Evolutionary conservation across 2,797 vertebrate species (phyloP).

Genomic region (Mastacembelus armatus): DNA sequence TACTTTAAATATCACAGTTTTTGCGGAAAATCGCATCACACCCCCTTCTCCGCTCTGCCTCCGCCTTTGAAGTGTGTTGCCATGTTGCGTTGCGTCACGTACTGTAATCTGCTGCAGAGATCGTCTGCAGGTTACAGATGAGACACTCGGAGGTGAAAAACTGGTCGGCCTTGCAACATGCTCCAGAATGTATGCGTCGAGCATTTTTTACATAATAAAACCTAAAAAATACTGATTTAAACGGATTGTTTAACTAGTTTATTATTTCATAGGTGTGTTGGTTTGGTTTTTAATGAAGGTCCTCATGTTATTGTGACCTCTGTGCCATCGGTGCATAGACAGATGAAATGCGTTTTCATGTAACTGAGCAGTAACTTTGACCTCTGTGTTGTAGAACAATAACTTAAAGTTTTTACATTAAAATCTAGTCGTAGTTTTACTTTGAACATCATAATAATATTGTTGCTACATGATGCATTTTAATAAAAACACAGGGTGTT

Average conservation of each 20-base stretch:
- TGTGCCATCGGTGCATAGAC: no score
- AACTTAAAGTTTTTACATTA: no score
- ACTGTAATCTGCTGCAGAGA: conserved; percentile 81
- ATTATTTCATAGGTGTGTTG: neutral
- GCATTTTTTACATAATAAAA: neutral
- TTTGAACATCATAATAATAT: no score
- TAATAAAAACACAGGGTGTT: no score
- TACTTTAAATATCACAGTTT: conserved; percentile 33
- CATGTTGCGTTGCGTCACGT: conserved; percentile 87
- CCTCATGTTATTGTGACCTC: no score
- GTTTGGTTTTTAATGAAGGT: neutral
- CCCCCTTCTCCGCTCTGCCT: conserved; percentile 74
- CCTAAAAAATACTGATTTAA: no score
- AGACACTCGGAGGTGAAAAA: conserved; percentile 16
- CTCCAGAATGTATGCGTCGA: neutral
- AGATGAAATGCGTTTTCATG: no score
- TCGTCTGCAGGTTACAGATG: conserved; percentile 62
- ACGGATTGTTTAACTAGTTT: neutral
- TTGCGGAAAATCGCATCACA: conserved; percentile 75
- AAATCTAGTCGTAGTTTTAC: no score
- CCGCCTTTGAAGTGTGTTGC: conserved; percentile 84
- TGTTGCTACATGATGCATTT: no score
- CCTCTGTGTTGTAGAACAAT: no score
- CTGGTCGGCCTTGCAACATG: neutral
- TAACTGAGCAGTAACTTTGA: no score